These are phyloP conservation scores for Ammodytes marinus DNA, from an alignment of 2,113 vertebrate genomes.

Conservation along the genomic window DNA sequence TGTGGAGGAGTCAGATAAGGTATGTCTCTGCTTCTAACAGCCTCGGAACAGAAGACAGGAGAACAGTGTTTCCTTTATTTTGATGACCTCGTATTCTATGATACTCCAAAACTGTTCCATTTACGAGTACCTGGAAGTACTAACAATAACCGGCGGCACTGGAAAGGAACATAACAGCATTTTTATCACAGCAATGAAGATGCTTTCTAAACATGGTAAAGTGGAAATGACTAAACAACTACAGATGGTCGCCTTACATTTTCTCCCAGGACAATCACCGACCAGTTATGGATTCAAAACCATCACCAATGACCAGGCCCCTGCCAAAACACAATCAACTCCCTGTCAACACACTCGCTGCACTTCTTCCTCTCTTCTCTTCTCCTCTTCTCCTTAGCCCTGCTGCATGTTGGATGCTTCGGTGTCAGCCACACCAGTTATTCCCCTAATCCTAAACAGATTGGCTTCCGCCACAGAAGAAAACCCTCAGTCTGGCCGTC, in stretches of 20 bases:
- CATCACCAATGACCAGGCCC: conserved; percentile 53
- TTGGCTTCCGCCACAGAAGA: conserved; percentile 83
- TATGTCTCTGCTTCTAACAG: conserved; percentile 61
- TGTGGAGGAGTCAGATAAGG: conserved; percentile 71
- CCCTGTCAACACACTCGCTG: conserved; percentile 66
- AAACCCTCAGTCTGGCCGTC: conserved; percentile 82
- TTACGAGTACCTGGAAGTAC: conserved; percentile 25
- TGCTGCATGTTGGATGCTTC: conserved; percentile 77
- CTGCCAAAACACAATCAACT: conserved; percentile 75
- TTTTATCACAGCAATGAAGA: conserved; percentile 6
- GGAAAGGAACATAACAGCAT: background rate
- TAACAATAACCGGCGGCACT: conserved; percentile 11
- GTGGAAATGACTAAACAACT: conserved; percentile 20
- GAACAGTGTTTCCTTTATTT: conserved; percentile 68
- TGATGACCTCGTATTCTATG: conserved; percentile 41
- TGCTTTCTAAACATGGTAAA: conserved; percentile 22
- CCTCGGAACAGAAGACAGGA: conserved; percentile 47
- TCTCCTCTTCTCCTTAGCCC: conserved; percentile 41
- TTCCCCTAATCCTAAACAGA: conserved; percentile 87
- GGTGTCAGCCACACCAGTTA: conserved; percentile 84
- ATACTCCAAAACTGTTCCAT: conserved; percentile 22
- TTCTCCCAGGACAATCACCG: conserved; percentile 51
- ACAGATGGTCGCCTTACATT: conserved; percentile 47
- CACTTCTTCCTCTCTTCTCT: conserved; percentile 50
- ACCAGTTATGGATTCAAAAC: conserved; percentile 51